Base-by-base conservation (phyloP, 1,140 invertebrate genomes). In the Zaprionus ornatus region DNA sequence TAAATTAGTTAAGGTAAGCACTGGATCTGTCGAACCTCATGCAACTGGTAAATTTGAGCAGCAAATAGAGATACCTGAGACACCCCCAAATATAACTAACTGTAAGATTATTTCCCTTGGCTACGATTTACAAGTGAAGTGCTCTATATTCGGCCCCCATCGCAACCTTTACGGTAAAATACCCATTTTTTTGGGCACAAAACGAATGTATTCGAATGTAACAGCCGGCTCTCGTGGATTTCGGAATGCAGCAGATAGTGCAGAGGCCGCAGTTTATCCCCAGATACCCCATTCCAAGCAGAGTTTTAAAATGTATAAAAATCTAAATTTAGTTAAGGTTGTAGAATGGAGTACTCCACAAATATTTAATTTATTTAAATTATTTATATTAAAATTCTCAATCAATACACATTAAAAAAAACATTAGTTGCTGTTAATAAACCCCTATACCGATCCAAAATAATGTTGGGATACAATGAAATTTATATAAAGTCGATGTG, bases 51-150 rank as follows among this genome's bases (percentile, higher is more conserved):
- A 93, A 52, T 96, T 94, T 92, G 93, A 93, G 42, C 94, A 96
- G 56, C 93, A 93, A 76, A 81, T 96, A 60, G 91, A 93, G 9
- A 93, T 96, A 63, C 95, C 95, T 2, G 92, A 94, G 13, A 77
- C 95, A 95, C 27, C 94, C 95, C 10, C 95, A 9, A 96, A 96
- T 91, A 82, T 96, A 3, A 87, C 93, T 3, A 93, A 94, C 73
- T 96, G 96, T 79, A 93, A 93, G 2, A 94, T 95, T 61, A 96
- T 96, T 60, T 93, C 95, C 75, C 80, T 96, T 23, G 93, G 94
- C 55, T 96, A 96, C 91, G 92, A 94, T 37, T 91, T 96, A 35
- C 93, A 95, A 86, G 94, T 96, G 74, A 92, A 91, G 42, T 93
- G 94, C 19, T 88, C 91, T 62, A 93, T 94, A 1, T 90, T 92